Evolutionary conservation across 2,888 invertebrate species (phyloP).

Genomic region (Andricus curvator): DNA sequence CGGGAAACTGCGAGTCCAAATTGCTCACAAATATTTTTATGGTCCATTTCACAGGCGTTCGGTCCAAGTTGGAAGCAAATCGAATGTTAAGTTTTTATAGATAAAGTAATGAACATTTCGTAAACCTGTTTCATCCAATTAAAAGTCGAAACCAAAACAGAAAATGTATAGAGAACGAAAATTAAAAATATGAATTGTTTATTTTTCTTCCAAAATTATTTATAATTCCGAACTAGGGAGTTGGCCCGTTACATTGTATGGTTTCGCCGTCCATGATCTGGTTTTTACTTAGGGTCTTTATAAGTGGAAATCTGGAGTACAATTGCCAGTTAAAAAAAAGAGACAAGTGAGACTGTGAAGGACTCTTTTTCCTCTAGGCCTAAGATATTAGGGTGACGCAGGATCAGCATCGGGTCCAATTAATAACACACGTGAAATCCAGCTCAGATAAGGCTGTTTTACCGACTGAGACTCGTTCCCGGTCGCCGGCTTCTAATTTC

Average conservation of each 20-base stretch:
- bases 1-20: not conserved
- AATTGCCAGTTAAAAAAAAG: too few species aligned
- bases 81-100: not conserved
- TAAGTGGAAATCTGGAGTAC: too few species aligned
- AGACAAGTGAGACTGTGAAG: too few species aligned
- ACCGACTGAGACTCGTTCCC: constrained; percentile 69
- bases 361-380: too few species aligned
- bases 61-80: not conserved
- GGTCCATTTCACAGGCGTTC: not conserved
- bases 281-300: too few species aligned
- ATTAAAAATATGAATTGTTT: too few species aligned
- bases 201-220: too few species aligned
- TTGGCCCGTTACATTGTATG: too few species aligned
- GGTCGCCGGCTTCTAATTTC: constrained; percentile 70
- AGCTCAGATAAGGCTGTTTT: constrained; percentile 60
- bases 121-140: not conserved
- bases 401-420: not conserved
- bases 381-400: not conserved
- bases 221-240: too few species aligned
- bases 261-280: too few species aligned
- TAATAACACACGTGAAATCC: constrained; percentile 2
- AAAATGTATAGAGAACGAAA: too few species aligned
- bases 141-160: not conserved
- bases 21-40: constrained; percentile 8
- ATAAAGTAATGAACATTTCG: not conserved